Conservation (phyloP, 2,888 invertebrate species). For the Sussaba pulchella region DNA sequence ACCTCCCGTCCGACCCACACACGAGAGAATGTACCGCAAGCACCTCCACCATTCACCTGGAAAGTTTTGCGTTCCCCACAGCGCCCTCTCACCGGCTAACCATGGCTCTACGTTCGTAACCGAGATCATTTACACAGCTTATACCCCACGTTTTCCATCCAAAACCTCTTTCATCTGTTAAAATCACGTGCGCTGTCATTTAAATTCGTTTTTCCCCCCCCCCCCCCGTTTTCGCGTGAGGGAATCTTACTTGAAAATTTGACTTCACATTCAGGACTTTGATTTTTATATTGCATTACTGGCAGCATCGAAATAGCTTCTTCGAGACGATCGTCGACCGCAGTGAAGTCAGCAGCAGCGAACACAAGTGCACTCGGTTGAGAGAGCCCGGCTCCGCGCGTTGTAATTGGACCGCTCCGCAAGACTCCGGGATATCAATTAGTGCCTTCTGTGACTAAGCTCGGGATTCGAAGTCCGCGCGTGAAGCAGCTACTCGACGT, state of each 20-base stretch:
- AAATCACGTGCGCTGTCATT: too few relatives aligned
- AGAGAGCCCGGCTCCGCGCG: conserved; percentile 35
- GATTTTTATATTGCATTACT: too few relatives aligned
- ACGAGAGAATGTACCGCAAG: not conserved
- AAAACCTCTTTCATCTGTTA: too few relatives aligned
- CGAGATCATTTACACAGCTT: conserved; percentile 11
- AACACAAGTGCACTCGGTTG: conserved; percentile 44
- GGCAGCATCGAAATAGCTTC: conserved; percentile 38
- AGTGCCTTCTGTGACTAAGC: conserved; percentile 64
- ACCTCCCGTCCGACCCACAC: too few relatives aligned
- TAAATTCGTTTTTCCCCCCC: too few relatives aligned
- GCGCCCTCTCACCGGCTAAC: conserved; percentile 1
- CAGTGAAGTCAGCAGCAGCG: conserved; percentile 31
- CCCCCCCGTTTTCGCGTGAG: too few relatives aligned
- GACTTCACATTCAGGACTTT: too few relatives aligned
- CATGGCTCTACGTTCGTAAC: conserved; percentile 35
- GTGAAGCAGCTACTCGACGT: conserved; percentile 44
- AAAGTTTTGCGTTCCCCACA: not conserved
- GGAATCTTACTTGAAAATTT: too few relatives aligned
- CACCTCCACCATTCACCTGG: not conserved
- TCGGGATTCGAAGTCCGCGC: conserved; percentile 40
- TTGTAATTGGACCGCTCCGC: conserved; percentile 62
- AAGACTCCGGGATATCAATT: conserved; percentile 65
- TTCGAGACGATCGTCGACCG: conserved; percentile 57
- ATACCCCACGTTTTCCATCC: too few relatives aligned